Evolutionary conservation across 2,797 vertebrate genomes (phyloP), one percentile per base, ranked within the genome.

Genomic region (Myotis daubentonii): DNA sequence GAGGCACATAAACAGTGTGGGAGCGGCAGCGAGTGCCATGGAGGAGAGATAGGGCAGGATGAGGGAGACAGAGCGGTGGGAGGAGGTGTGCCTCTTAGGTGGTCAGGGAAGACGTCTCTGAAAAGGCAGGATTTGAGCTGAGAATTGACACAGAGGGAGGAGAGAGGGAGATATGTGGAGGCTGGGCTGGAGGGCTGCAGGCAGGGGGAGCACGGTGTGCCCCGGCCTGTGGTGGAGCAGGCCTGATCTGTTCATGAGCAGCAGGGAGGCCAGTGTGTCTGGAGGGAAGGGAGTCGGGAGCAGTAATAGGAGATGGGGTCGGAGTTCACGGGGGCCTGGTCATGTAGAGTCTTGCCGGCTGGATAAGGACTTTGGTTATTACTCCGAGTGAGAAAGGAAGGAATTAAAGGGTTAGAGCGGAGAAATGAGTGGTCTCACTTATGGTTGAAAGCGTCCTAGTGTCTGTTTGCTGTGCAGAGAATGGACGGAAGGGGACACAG

Each of bases 1-100:
- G 12, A 15, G 11, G 4, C 5, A 28, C 20, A 16, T 6, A 19
- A 25, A n/a, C 1, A 4, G 30, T 5, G 25, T 9, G 17, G 30
- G 44, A 11, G 15, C 22, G 33, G 28, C n/a, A 17, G 71, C 19
- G 13, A 23, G 22, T 23, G 44, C 38, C 8, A 3, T 30, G 15
- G 41, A 11, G 76, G 83, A 28, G 38, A 81, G 30, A 19, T 0
- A 30, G 65, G 79, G 41, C 33, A 25, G 28, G 28, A 0, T 1
- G 53, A 28, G 15, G 33, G 20, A 19, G 28, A 16, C 0, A 9
- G 36, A 30, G 12, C 1, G 8, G 28, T 47, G 62, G 60, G 33
- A 36, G 79, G 17, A 23, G 23, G 36, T 7, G 1, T 19, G 47
- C 55, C 44, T 22, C 19, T 5, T 20, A 28, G 44, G 51, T 49